Conservation (phyloP, 92 coral and sea anemone species). For the Montipora capitata region DNA sequence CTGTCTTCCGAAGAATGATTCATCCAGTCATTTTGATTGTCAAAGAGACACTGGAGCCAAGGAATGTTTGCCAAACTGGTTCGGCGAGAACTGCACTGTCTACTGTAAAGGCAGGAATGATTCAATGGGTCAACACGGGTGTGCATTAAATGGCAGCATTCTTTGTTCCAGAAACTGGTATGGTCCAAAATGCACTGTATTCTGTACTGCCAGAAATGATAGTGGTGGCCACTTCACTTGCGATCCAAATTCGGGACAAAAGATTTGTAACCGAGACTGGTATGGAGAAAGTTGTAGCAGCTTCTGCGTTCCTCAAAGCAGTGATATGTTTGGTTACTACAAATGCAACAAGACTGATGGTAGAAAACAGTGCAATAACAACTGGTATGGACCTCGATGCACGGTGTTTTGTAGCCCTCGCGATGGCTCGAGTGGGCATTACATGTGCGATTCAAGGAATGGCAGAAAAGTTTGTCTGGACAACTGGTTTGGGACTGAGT, state of each 20-base stretch:
- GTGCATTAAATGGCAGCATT: conserved; percentile 68
- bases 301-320: conserved; percentile 57
- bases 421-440: conserved; percentile 67
- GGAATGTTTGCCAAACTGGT: conserved; percentile 83
- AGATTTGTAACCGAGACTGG: conserved; percentile 79
- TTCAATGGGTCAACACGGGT: conserved; percentile 74
- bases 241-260: conserved; percentile 58
- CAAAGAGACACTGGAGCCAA: conserved; percentile 70
- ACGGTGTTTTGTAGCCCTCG: conserved; percentile 54
- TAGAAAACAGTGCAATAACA: conserved; percentile 48
- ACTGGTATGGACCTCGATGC: conserved; percentile 81
- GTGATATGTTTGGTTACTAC: conserved; percentile 61
- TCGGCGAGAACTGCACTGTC: conserved; percentile 79
- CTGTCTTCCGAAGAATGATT: conserved; percentile 68
- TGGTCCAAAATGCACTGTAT: conserved; percentile 75
- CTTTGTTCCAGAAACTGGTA: conserved; percentile 84
- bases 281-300: conserved; percentile 78
- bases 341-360: conserved; percentile 67
- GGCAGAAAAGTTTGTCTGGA: conserved; percentile 73
- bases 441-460: conserved; percentile 41
- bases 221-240: conserved; percentile 69
- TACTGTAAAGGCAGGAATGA: conserved; percentile 68
- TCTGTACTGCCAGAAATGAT: conserved; percentile 63
- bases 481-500: conserved; percentile 80
- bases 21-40: conserved; percentile 75